phyloP scores from a whole-genome alignment of 1,140 invertebrate genomes.

The Aricia agestis region DNA sequence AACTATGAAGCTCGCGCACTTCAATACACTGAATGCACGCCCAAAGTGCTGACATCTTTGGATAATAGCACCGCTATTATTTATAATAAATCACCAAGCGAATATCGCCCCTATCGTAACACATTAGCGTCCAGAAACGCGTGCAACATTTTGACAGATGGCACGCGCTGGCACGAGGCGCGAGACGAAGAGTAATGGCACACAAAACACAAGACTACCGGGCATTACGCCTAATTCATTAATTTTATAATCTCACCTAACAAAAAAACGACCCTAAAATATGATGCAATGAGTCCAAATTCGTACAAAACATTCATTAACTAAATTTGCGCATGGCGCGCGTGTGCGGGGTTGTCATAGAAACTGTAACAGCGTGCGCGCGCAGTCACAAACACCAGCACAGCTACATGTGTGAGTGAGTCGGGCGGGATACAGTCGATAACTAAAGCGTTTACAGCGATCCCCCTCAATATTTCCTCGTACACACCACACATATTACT shows the following conservation, averaged over 20 bases:
- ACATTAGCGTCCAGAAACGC: constrained; percentile 29
- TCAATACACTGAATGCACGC: constrained; percentile 24
- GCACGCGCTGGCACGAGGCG: constrained; percentile 36
- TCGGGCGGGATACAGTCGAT: constrained; percentile 45
- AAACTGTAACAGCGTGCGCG: constrained; percentile 71
- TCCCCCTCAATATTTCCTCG: constrained; percentile 13
- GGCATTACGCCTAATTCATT: constrained; percentile 71
- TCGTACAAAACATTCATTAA: constrained; percentile 34
- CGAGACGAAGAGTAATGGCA: constrained; percentile 62
- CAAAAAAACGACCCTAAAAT: constrained; percentile 34
- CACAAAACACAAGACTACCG: constrained; percentile 64
- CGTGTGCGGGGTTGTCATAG: constrained; percentile 71
- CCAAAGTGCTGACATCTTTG: constrained; percentile 31
- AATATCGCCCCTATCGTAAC: constrained; percentile 22
- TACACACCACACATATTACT: neutral
- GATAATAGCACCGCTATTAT: constrained; percentile 26
- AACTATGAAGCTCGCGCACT: constrained; percentile 5
- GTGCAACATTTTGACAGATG: constrained; percentile 40
- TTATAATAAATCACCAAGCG: constrained; percentile 20
- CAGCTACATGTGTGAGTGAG: constrained; percentile 49
- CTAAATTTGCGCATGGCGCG: constrained; percentile 62
- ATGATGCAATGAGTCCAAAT: constrained; percentile 31
- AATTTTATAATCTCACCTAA: constrained; percentile 49
- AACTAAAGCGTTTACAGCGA: constrained; percentile 32
- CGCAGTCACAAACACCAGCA: constrained; percentile 58